phyloP scores from a whole-genome alignment of 2,888 invertebrate species.

The Cecidostiba fungosa region DNA sequence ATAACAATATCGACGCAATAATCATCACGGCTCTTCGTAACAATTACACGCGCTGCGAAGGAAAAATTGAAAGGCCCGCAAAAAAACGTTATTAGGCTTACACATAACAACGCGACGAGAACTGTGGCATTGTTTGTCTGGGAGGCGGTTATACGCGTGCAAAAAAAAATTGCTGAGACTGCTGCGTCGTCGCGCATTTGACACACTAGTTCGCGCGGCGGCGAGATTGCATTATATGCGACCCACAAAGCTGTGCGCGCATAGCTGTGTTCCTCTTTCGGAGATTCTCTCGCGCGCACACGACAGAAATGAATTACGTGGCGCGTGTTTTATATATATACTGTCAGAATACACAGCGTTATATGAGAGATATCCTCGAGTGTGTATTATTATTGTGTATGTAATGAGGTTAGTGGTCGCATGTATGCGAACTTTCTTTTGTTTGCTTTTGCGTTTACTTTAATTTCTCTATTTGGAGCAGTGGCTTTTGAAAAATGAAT shows the following conservation, averaged over 20 bases:
- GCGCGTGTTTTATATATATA: not conserved
- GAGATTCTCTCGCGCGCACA: not conserved
- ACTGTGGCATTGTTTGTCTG: slow-evolving; percentile 50
- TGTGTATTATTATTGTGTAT: not conserved
- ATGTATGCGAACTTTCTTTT: not conserved
- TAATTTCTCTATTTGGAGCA: not conserved
- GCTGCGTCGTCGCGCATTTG: slow-evolving; percentile 1
- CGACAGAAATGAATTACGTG: slow-evolving; percentile 38
- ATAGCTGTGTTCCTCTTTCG: not conserved
- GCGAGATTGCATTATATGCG: slow-evolving; percentile 31
- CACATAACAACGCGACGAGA: not conserved
- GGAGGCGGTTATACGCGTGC: not conserved
- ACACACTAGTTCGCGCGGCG: slow-evolving; percentile 1
- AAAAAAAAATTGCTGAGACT: not conserved
- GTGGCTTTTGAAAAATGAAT: not conserved
- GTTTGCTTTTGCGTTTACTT: not conserved
- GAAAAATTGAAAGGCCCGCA: not conserved
- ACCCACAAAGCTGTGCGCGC: slow-evolving; percentile 30
- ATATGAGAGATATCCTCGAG: slow-evolving; percentile 14
- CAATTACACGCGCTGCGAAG: not conserved
- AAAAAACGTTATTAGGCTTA: not conserved
- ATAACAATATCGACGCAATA: slow-evolving; percentile 21
- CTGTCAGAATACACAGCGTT: not conserved
- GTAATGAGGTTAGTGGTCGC: slow-evolving; percentile 16
- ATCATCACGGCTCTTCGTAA: not conserved